These are phyloP conservation scores for Tethya wilhelma DNA, from an alignment of 37 sponge, comb jelly and placozoan genomes.

Conservation along the genomic window DNA sequence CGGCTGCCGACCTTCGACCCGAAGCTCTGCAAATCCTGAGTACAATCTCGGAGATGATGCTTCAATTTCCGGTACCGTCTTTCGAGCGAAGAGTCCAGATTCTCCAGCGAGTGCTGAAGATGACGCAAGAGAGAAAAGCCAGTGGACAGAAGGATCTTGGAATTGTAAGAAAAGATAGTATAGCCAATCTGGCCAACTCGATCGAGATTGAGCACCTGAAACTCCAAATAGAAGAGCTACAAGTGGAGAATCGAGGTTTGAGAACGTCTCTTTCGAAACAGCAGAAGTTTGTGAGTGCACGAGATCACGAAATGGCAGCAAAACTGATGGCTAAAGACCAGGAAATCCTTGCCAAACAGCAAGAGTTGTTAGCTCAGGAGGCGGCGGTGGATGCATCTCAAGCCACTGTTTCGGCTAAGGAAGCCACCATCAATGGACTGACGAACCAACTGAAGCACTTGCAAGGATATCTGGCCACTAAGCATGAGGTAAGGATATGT, in stretches of 20 bases:
- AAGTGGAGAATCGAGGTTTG: conserved; percentile 34
- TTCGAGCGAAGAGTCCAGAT: conserved; percentile 16
- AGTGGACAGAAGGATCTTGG: not conserved
- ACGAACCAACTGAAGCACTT: conserved; percentile 30
- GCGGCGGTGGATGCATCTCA: conserved; percentile 11
- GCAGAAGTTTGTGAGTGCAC: conserved; percentile 32
- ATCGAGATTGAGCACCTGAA: conserved; percentile 46
- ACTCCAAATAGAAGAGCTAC: conserved; percentile 41
- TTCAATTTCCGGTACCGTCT: conserved; percentile 31
- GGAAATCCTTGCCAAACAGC: conserved; percentile 40
- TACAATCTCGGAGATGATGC: conserved; percentile 32
- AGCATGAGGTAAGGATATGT: conserved; percentile 34
- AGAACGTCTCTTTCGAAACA: conserved; percentile 36
- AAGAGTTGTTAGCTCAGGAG: conserved; percentile 31
- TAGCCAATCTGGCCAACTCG: conserved; percentile 16
- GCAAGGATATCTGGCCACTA: conserved; percentile 43
- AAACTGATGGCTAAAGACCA: conserved; percentile 66
- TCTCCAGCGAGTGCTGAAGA: not conserved
- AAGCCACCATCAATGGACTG: conserved; percentile 23
- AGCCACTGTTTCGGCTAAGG: conserved; percentile 44
- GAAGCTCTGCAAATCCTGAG: not conserved
- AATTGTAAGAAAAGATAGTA: conserved; percentile 11
- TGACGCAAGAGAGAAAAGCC: not conserved
- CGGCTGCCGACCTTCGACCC: conserved; percentile 7
- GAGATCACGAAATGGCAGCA: conserved; percentile 61